Percentiles rank a stretch among this genome's conserved stretches.
Conservation (phyloP, 2,113 vertebrate genomes). For the Sinocyclocheilus maitianheensis region DNA sequence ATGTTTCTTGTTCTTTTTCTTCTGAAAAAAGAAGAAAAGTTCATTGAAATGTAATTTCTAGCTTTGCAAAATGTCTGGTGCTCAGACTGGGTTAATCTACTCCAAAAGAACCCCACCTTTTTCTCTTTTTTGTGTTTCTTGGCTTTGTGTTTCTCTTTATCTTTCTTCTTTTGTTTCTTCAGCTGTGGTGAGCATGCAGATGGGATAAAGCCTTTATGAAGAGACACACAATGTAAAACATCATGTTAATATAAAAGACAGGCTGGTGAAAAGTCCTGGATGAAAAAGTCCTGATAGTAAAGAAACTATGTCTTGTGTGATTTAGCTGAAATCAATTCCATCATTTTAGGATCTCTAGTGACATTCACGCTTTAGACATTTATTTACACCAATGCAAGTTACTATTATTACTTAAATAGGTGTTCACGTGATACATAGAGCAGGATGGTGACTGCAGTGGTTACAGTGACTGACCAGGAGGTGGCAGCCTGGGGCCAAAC, state of each 20-base stretch:
- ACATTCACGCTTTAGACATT: background rate
- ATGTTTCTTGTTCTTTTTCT: constrained; percentile 90
- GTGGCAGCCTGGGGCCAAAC: constrained; percentile 91
- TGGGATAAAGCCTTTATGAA: constrained; percentile 15
- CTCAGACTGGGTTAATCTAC: background rate
- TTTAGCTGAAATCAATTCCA: background rate
- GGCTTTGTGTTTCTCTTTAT: constrained; percentile 83
- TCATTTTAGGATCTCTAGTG: background rate
- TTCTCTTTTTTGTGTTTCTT: constrained; percentile 88
- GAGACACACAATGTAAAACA: background rate
- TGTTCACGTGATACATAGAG: background rate
- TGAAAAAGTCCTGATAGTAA: background rate
- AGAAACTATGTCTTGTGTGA: background rate
- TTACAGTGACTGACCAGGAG: constrained; percentile 63
- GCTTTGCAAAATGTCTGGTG: background rate
- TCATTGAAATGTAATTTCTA: background rate
- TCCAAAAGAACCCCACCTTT: constrained; percentile 67
- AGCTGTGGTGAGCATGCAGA: constrained; percentile 36
- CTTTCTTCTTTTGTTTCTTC: constrained; percentile 76
- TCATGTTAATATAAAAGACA: background rate
- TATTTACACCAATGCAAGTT: no score
- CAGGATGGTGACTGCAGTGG: background rate
- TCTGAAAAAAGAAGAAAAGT: constrained; percentile 66
- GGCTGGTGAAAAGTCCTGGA: background rate
- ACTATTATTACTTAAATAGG: background rate